phyloP scores from a whole-genome alignment of 2,797 vertebrate species.

The Adelosebastes latens region DNA sequence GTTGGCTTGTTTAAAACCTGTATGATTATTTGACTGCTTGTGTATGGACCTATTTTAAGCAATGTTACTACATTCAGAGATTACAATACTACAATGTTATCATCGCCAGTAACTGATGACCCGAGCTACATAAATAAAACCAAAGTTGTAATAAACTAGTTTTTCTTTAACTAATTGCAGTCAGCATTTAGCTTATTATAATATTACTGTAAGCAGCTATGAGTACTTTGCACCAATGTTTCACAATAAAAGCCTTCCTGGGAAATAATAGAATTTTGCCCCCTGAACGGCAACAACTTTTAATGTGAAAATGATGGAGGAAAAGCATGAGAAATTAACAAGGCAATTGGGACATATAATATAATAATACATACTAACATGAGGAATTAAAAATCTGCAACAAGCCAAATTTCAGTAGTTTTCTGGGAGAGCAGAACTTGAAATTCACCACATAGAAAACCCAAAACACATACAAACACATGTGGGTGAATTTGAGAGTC shows the following conservation, averaged over 20 bases:
- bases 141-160: background rate
- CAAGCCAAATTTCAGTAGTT: background rate
- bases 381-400: background rate
- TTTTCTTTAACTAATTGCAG: background rate
- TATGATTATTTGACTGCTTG: background rate
- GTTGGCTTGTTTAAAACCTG: background rate
- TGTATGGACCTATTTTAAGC: background rate
- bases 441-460: constrained; percentile 3
- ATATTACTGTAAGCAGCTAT: background rate
- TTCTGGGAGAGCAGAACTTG: background rate
- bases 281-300: background rate
- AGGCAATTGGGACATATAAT: background rate
- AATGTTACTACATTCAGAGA: background rate
- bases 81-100: background rate
- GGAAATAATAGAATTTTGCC: background rate
- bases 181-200: background rate
- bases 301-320: background rate
- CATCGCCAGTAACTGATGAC: background rate
- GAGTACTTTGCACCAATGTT: background rate
- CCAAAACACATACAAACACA: background rate
- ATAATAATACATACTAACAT: background rate
- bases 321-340: background rate
- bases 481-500: constrained; percentile 5
- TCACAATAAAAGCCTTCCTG: background rate
- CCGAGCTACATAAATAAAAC: background rate